A percentile compares a stretch with the other conserved stretches of the same genome.
Evolutionary conservation across 2,113 vertebrate species (phyloP).

Genomic region (Coturnix japonica): DNA sequence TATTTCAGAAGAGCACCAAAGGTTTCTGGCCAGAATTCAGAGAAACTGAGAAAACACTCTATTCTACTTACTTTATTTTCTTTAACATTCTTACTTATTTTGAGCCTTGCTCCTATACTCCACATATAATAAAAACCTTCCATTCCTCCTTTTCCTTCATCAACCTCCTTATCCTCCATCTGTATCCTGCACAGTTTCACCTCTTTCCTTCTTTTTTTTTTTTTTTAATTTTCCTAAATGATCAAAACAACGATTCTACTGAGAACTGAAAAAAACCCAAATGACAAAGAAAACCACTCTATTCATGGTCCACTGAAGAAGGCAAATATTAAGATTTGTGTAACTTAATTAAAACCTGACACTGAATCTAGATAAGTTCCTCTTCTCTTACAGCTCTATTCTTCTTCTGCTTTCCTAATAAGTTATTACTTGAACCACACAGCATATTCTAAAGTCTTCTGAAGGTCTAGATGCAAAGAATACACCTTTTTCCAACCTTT

Average conservation of each 20-base stretch:
- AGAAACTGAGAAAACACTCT: not conserved
- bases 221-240: not conserved
- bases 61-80: not conserved
- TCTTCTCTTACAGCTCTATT: not conserved
- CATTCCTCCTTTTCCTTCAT: not conserved
- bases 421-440: not conserved
- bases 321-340: not conserved
- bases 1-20: not conserved
- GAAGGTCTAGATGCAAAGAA: not conserved
- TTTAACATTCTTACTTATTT: not conserved
- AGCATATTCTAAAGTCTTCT: not conserved
- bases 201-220: not conserved
- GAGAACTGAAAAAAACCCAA: not conserved
- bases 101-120: not conserved
- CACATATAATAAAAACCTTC: not conserved
- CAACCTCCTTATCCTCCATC: not conserved
- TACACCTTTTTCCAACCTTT: not conserved
- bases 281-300: not conserved
- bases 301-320: not conserved
- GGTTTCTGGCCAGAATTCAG: not conserved
- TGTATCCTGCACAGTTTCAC: not conserved
- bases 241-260: not conserved
- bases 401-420: not conserved
- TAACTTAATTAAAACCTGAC: not conserved
- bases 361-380: not conserved